These are phyloP conservation scores for Gisinianus flammeolus DNA, from an alignment of 2,888 invertebrate species.

Conservation along the genomic window DNA sequence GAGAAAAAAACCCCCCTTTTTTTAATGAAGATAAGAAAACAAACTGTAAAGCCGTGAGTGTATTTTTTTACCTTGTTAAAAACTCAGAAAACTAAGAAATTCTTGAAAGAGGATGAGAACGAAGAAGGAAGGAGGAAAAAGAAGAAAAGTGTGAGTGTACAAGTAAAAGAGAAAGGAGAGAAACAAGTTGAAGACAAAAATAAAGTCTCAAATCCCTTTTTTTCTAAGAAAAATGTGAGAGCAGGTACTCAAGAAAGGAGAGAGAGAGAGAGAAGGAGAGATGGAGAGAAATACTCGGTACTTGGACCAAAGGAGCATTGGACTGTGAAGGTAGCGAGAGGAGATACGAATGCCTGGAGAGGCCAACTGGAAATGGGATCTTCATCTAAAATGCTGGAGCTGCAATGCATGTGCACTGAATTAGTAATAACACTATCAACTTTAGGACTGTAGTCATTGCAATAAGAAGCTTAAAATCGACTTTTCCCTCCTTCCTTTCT, in stretches of 20 bases:
- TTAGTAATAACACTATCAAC: slow-evolving; percentile 41
- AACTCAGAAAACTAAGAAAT: no score
- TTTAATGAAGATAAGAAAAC: neutral
- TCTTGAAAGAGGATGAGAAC: no score
- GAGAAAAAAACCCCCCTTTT: neutral
- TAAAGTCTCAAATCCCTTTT: neutral
- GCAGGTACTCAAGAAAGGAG: neutral
- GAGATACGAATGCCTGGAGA: slow-evolving; percentile 38
- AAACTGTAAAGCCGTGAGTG: no score
- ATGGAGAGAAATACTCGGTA: no score
- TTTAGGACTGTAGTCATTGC: neutral
- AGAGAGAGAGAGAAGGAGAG: slow-evolving; percentile 12
- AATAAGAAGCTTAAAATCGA: slow-evolving; percentile 9
- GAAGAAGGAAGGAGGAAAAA: no score
- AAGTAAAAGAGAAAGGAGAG: neutral
- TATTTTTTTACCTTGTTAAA: no score
- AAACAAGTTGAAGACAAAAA: neutral
- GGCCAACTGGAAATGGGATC: slow-evolving; percentile 40
- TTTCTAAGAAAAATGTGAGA: neutral
- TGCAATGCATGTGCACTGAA: slow-evolving; percentile 46
- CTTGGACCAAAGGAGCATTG: no score
- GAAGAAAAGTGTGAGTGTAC: no score
- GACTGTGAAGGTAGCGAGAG: no score
- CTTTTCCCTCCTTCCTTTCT: neutral
- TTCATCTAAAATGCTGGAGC: slow-evolving; percentile 45